These are phyloP conservation scores for Masnerella sp. DNA, from an alignment of 2,888 invertebrate genomes.

Conservation along the genomic window DNA sequence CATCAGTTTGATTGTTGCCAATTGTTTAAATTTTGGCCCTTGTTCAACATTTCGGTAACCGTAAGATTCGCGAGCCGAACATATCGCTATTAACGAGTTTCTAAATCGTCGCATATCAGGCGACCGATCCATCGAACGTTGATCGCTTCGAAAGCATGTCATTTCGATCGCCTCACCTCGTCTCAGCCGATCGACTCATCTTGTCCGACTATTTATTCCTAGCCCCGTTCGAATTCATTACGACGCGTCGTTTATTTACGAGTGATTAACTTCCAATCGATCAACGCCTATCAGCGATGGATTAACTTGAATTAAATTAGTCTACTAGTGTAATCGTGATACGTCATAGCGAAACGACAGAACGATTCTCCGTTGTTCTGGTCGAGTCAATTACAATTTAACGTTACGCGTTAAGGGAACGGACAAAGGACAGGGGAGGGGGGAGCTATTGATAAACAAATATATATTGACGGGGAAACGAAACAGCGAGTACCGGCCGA, in stretches of 20 bases:
- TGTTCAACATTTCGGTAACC: neutral
- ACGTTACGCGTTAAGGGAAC: conserved; percentile 68
- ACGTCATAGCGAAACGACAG: conserved; percentile 49
- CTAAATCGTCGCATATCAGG: conserved; percentile 49
- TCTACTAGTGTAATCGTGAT: conserved; percentile 54
- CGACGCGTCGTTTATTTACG: no score
- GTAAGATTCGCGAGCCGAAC: conserved; percentile 67
- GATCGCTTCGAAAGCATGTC: no score
- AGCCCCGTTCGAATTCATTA: no score
- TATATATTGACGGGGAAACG: conserved; percentile 29
- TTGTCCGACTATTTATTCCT: no score
- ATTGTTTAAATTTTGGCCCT: conserved; percentile 27
- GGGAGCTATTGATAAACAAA: conserved; percentile 36
- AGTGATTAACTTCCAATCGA: conserved; percentile 7
- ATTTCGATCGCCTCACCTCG: no score
- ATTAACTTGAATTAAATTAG: conserved; percentile 39
- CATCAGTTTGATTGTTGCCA: conserved; percentile 44
- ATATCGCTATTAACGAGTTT: conserved; percentile 72
- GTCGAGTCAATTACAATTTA: conserved; percentile 77
- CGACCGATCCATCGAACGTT: conserved; percentile 11
- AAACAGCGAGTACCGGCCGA: conserved; percentile 76
- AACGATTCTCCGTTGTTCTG: conserved; percentile 64
- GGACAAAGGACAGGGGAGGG: conserved; percentile 24
- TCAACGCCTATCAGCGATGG: conserved; percentile 3
- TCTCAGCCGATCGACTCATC: no score